Evolutionary conservation across 2,888 invertebrate species (phyloP), one percentile per base, ranked within the genome.

Genomic region (Pinctada fucata): DNA sequence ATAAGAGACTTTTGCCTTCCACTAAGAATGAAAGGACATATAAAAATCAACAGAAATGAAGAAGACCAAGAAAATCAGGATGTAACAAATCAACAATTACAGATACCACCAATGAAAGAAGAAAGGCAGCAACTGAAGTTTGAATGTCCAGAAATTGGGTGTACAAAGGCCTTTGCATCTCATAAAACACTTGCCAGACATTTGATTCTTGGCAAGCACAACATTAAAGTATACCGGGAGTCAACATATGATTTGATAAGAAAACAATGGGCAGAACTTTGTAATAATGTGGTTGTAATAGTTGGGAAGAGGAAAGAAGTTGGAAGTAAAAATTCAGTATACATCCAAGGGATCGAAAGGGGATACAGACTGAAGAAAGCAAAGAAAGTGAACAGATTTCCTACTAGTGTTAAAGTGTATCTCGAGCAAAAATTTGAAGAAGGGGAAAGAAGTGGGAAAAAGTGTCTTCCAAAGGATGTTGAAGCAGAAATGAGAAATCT

Each of bases 371-470:
- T 58, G 58, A 58, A 58, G 13, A 58, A 58, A 58, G 8, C 58
- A 6, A 58, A 13, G 58, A 58, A 58, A 58, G 58, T 58, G n/a
- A n/a, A n/a, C 58, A 58, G 58, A 58, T 58, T 58, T 58, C 13
- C 58, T 10, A 13, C 58, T 10, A 6, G 13, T 10, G 13, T 58
- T 10, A 58, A 58, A 13, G 58, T 10, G 13, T 58, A 10, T 58
- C 58, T 58, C 13, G 58, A 58, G 58, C 6, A 13, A 58, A 58
- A 58, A 58, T 58, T 58, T 58, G 58, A 58, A 10, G 6, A 58
- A 58, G 58, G 58, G 58, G n/a, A n/a, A n/a, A n/a, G n/a, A n/a
- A n/a, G n/a, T n/a, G n/a, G 58, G 58, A 58, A 58, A 13, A 58
- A 58, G 13, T 58, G 58, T 58, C 58, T 58, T 58, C 58, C 58